Base-by-base conservation (phyloP, 2,797 vertebrate genomes). In the Typhlichthys subterraneus region DNA sequence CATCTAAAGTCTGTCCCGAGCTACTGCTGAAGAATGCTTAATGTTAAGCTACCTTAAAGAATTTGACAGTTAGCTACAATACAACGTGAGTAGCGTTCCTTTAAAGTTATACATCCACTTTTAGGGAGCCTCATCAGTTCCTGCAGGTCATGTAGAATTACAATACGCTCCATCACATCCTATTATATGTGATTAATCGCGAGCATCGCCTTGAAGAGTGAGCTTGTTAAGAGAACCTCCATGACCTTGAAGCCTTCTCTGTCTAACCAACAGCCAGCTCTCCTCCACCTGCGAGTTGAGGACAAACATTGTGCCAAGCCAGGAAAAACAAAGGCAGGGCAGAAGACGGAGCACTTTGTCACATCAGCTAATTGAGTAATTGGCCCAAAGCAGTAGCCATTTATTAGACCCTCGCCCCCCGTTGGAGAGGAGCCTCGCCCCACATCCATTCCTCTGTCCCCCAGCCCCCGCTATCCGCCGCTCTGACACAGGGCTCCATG, bases 361-460 rank as follows among this genome's bases (percentile, higher is more conserved):
- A 85, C 79, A 83, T 86, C 71, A 73, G 72, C 74, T 91, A 91
- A 92, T 89, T 91, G 88, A 92, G 85, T 89, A 86, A 91, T 91
- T 91, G 88, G 84, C 81, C 84, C 84, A 89, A 87, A 91, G 88
- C 86, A 63, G 77, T 65, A 69, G 76, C 80, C 86, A 91, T 91
- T 84, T 86, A 90, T 91, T 85, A 90, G 82, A 73, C 72, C 74
- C 46, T 75, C 54, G 67, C 72, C 72, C 70, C 61, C 76, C 77
- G 11, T 29, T 63, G 55, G 59, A 68, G 81, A 73, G 61, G 47
- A 67, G 61, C 69, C 73, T 72, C 57, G 70, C 71, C 50, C 50
- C 12, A 57, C 69, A 75, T 71, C 67, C 69, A 81, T 86, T 77
- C 73, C 73, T 82, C 75, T 79, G 73, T 64, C 73, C 62, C 65